Conservation (phyloP, 1,140 invertebrate genomes). For the Magallana gigas region DNA sequence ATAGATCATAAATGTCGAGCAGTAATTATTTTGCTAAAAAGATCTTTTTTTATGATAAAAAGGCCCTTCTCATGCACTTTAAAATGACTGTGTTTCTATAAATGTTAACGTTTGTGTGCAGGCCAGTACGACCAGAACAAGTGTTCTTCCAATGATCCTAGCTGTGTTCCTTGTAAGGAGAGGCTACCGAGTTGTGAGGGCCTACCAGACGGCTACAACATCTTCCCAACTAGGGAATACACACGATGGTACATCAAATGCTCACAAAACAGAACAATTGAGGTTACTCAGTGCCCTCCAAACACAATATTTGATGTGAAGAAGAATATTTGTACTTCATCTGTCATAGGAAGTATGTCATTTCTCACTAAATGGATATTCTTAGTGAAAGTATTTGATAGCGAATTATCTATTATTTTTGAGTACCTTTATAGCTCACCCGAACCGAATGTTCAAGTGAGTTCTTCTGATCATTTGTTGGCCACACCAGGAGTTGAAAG, state of each 20-base stretch:
- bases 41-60: too few species aligned
- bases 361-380: background rate
- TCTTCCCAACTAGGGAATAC: slow-evolving; percentile 64
- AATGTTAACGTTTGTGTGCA: slow-evolving; percentile 3
- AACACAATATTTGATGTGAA: slow-evolving; percentile 39
- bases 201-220: slow-evolving; percentile 61
- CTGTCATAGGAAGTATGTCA: slow-evolving; percentile 5
- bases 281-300: slow-evolving; percentile 56
- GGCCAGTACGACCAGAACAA: slow-evolving; percentile 66
- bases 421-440: too few species aligned
- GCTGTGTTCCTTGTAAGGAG: slow-evolving; percentile 62
- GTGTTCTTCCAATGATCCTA: slow-evolving; percentile 31
- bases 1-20: too few species aligned
- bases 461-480: too few species aligned
- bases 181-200: slow-evolving; percentile 67
- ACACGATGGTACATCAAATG: slow-evolving; percentile 61
- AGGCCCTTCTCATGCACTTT: too few species aligned
- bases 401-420: too few species aligned
- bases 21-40: too few species aligned
- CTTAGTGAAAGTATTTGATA: background rate
- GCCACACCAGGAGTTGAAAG: too few species aligned
- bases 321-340: slow-evolving; percentile 9
- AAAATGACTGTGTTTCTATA: too few species aligned
- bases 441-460: too few species aligned
- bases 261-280: slow-evolving; percentile 60